Evolutionary conservation across 2,113 vertebrate species (phyloP).

Genomic region (Chrysochloris asiatica): DNA sequence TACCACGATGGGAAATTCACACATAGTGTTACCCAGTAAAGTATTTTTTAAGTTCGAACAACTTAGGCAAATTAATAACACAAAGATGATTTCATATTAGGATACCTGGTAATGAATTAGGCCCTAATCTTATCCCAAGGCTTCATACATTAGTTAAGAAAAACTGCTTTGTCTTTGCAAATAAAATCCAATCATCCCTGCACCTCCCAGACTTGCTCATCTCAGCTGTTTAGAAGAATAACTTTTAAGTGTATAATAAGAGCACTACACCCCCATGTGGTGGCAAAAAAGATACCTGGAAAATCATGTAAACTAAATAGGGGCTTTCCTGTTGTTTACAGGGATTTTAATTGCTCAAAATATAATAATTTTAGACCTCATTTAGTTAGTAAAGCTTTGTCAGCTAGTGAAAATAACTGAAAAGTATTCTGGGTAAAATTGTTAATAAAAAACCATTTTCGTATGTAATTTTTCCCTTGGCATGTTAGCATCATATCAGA

Average conservation of each 20-base stretch:
- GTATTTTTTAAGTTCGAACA: not conserved
- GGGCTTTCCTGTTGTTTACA: not conserved
- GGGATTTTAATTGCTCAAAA: not conserved
- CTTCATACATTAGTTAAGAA: not conserved
- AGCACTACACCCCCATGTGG: conserved; percentile 65
- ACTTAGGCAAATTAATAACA: not conserved
- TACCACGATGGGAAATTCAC: not conserved
- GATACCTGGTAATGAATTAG: conserved; percentile 31
- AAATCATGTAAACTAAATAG: not conserved
- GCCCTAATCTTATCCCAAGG: not conserved
- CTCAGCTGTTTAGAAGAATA: not conserved
- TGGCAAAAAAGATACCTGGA: conserved; percentile 3
- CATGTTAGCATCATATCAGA: not conserved
- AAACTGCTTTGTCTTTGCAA: conserved; percentile 1
- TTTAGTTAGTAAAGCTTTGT: conserved; percentile 7
- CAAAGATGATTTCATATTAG: not conserved
- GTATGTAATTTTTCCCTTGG: not conserved
- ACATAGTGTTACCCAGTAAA: not conserved
- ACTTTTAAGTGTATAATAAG: conserved; percentile 22
- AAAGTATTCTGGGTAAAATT: conserved; percentile 19
- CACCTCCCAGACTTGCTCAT: not conserved
- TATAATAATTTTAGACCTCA: conserved; percentile 2
- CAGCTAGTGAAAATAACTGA: conserved; percentile 25
- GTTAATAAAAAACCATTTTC: conserved; percentile 32
- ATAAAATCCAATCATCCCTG: not conserved